Conservation (phyloP, 2,797 vertebrate genomes). For the Danionella dracula region DNA sequence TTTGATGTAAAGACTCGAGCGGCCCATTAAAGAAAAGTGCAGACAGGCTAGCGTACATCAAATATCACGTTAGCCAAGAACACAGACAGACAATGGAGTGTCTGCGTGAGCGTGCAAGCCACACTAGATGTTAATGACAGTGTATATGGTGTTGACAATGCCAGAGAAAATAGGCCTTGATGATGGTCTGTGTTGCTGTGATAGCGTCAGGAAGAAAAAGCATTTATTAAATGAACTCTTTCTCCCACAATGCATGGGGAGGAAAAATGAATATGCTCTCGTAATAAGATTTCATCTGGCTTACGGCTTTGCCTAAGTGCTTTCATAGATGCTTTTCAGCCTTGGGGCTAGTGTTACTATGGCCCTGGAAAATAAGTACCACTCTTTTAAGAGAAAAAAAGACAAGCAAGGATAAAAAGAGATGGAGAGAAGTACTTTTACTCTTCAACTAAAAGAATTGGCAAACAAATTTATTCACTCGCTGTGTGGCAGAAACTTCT, state of each 20-base stretch:
- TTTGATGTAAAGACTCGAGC: constrained; percentile 33
- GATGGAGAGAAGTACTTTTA: constrained; percentile 17
- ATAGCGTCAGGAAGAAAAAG: constrained; percentile 60
- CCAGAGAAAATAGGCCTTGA: constrained; percentile 27
- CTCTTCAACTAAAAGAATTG: not conserved
- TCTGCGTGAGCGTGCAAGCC: constrained; percentile 12
- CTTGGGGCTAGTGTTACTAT: constrained; percentile 67
- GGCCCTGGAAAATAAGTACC: constrained; percentile 66
- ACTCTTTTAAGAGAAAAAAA: constrained; percentile 49
- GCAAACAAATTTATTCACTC: not conserved
- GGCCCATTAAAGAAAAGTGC: constrained; percentile 35
- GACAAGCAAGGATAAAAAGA: constrained; percentile 10
- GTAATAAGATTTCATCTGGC: constrained; percentile 74
- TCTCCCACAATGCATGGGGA: constrained; percentile 62
- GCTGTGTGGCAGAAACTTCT: not conserved
- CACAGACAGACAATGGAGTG: constrained; percentile 20
- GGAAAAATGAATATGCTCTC: constrained; percentile 59
- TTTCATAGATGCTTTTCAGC: constrained; percentile 47
- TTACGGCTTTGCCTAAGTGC: constrained; percentile 54
- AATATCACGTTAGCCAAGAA: constrained; percentile 11
- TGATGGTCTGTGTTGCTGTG: constrained; percentile 58
- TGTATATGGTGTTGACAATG: constrained; percentile 34
- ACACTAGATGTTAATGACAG: constrained; percentile 24
- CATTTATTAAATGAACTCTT: constrained; percentile 69
- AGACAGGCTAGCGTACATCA: constrained; percentile 6